Percentiles rank a stretch among this genome's conserved stretches.
phyloP scores from a whole-genome alignment of 1,140 invertebrate genomes.

The Trissolcus basalis region DNA sequence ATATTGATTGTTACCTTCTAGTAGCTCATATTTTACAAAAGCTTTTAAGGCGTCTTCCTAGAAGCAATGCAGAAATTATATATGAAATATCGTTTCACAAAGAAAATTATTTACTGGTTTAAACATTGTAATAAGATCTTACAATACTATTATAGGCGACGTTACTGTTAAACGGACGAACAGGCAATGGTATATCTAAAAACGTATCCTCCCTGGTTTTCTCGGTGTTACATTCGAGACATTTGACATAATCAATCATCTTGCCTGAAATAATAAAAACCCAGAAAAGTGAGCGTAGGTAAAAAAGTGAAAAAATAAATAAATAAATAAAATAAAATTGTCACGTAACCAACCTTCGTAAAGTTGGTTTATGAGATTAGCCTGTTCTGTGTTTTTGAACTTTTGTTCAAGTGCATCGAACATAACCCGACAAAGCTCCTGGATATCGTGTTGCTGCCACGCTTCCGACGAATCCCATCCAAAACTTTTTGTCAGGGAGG shows the following conservation, averaged over 20 bases:
- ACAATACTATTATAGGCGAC: conserved; percentile 88
- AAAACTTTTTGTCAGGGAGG: conserved; percentile 91
- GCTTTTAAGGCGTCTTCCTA: conserved; percentile 89
- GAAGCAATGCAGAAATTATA: conserved; percentile 11
- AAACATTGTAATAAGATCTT: too few relatives aligned
- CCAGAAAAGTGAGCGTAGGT: not conserved
- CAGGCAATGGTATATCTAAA: conserved; percentile 91
- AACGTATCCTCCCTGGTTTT: conserved; percentile 91
- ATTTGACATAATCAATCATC: conserved; percentile 95
- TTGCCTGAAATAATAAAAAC: conserved; percentile 78
- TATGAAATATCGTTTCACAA: not conserved
- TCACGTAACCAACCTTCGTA: conserved; percentile 78
- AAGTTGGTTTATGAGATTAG: conserved; percentile 87
- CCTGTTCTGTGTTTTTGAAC: conserved; percentile 89
- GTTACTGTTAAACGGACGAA: conserved; percentile 88
- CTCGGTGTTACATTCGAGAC: conserved; percentile 90
- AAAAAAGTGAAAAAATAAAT: conserved; percentile 10
- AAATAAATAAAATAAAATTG: conserved; percentile 2
- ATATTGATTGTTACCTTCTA: conserved; percentile 93
- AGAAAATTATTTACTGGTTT: not conserved
- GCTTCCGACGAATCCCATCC: conserved; percentile 94
- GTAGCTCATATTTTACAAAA: conserved; percentile 90
- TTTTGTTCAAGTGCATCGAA: conserved; percentile 93
- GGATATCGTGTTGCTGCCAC: conserved; percentile 96
- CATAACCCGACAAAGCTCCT: conserved; percentile 93